These are phyloP conservation scores for Coenonympha arcania DNA, from an alignment of 2,888 invertebrate genomes.

Conservation along the genomic window DNA sequence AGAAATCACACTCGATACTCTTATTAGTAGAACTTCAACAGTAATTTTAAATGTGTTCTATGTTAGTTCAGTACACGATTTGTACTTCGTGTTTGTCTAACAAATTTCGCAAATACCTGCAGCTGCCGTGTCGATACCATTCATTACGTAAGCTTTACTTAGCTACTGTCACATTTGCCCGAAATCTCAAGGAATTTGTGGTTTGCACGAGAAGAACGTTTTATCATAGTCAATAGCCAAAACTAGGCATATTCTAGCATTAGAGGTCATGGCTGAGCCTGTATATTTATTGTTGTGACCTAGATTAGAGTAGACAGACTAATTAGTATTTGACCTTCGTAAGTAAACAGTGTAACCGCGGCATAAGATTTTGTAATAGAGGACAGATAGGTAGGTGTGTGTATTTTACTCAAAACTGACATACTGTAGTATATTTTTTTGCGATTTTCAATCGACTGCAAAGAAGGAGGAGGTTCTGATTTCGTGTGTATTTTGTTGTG, in stretches of 20 bases:
- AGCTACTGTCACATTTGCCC: conserved; percentile 21
- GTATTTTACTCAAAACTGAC: too few relatives aligned
- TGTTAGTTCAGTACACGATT: background rate
- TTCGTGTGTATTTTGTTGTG: too few relatives aligned
- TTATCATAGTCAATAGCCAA: too few relatives aligned
- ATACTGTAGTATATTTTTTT: too few relatives aligned
- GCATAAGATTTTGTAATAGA: background rate
- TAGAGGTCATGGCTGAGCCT: too few relatives aligned
- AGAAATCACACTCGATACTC: background rate
- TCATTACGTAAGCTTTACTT: conserved; percentile 18
- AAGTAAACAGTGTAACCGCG: background rate
- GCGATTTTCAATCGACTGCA: too few relatives aligned
- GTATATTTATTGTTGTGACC: background rate
- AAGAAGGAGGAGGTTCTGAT: too few relatives aligned
- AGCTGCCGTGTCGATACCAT: conserved; percentile 11
- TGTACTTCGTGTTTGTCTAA: conserved; percentile 9
- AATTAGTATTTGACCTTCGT: background rate
- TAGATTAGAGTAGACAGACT: background rate
- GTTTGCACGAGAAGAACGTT: background rate
- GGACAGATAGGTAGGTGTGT: too few relatives aligned
- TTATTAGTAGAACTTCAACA: background rate
- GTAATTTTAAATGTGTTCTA: background rate
- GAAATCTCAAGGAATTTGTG: conserved; percentile 6
- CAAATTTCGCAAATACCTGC: conserved; percentile 23
- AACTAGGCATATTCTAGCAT: too few relatives aligned